Conservation (phyloP, 2,888 invertebrate species). For the Diplolepis rosae region DNA sequence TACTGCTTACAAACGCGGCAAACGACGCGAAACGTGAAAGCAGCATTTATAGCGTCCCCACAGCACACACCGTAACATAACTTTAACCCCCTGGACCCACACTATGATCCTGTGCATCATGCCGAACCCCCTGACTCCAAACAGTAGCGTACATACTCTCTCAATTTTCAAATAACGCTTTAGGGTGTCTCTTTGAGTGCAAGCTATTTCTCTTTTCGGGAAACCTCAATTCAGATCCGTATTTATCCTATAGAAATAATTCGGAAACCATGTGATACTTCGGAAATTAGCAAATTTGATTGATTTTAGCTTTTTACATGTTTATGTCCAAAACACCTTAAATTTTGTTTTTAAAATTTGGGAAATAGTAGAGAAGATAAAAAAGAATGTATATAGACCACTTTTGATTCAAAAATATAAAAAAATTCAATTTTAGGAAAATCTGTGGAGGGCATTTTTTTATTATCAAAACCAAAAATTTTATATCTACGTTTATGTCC, state of each 20-base stretch:
- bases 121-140: background rate
- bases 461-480: too few relatives aligned
- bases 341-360: too few relatives aligned
- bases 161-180: slow-evolving; percentile 28
- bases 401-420: too few relatives aligned
- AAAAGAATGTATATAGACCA: too few relatives aligned
- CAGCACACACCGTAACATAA: slow-evolving; percentile 21
- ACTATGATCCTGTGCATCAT: slow-evolving; percentile 12
- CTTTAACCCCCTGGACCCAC: slow-evolving; percentile 5
- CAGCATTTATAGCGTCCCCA: slow-evolving; percentile 24
- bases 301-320: too few relatives aligned
- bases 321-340: too few relatives aligned
- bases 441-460: too few relatives aligned
- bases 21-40: slow-evolving; percentile 23
- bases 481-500: too few relatives aligned
- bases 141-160: slow-evolving; percentile 26
- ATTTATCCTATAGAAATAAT: slow-evolving; percentile 18
- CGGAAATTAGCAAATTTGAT: too few relatives aligned
- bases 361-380: too few relatives aligned
- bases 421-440: too few relatives aligned
- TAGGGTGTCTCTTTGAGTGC: slow-evolving; percentile 29
- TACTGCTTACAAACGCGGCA: slow-evolving; percentile 23
- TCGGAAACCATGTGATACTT: too few relatives aligned
- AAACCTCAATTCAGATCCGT: slow-evolving; percentile 14
- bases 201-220: slow-evolving; percentile 24